Conservation (phyloP, 2,888 invertebrate genomes). For the Trachelus tabidus region DNA sequence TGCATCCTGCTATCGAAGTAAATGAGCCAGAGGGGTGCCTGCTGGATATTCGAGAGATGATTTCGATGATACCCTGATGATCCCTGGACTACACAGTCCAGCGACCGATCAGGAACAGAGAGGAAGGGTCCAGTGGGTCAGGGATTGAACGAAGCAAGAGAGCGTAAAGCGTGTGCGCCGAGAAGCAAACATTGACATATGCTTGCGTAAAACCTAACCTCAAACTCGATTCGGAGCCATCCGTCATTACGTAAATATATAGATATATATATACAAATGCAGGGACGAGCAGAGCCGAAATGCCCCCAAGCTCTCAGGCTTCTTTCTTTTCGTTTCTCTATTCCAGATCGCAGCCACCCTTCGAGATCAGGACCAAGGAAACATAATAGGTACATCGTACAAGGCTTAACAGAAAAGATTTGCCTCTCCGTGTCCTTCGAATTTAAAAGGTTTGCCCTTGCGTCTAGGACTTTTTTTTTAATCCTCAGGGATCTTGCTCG, state of each 20-base stretch:
- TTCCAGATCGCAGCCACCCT: not conserved
- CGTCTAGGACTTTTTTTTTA: not conserved
- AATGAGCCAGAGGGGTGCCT: slow-evolving; percentile 12
- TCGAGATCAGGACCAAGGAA: not conserved
- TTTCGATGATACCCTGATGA: slow-evolving; percentile 3
- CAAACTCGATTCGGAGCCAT: slow-evolving; percentile 32
- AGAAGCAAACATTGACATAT: slow-evolving; percentile 63
- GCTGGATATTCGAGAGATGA: not conserved
- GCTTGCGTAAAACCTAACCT: slow-evolving; percentile 52
- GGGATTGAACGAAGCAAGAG: slow-evolving; percentile 44
- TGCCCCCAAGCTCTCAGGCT: not conserved
- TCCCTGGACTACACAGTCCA: not conserved
- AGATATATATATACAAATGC: slow-evolving; percentile 7
- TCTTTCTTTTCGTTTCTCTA: slow-evolving; percentile 1
- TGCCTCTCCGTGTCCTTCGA: not conserved
- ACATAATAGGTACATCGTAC: not conserved
- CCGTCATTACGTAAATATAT: slow-evolving; percentile 19
- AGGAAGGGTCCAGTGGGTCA: slow-evolving; percentile 18
- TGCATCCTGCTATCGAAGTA: slow-evolving; percentile 17
- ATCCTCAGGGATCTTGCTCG: not conserved
- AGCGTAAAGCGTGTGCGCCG: slow-evolving; percentile 56
- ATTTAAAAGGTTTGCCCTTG: not conserved
- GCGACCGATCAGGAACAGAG: slow-evolving; percentile 19
- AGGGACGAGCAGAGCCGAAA: not conserved
- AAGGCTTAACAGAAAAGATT: not conserved